phyloP scores from a whole-genome alignment of 2,888 invertebrate genomes.

The Acronicta aceris region DNA sequence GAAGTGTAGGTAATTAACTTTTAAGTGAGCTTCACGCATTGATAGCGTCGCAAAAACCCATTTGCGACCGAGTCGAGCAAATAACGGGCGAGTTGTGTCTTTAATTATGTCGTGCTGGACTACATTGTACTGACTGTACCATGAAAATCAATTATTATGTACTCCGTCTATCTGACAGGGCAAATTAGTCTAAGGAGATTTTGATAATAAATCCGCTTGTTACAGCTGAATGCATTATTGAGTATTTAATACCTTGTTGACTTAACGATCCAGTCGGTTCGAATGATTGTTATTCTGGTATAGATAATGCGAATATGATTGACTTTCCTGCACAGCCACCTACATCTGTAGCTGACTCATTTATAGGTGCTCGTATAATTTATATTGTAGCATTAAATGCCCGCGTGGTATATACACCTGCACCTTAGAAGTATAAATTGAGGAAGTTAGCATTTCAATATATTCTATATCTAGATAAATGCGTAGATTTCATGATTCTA shows the following conservation, averaged over 20 bases:
- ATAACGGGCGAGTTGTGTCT: constrained; percentile 46
- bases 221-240: constrained; percentile 50
- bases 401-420: constrained; percentile 31
- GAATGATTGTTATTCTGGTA: constrained; percentile 40
- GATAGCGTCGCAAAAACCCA: constrained; percentile 58
- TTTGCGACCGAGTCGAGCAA: constrained; percentile 46
- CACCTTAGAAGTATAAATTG: constrained; percentile 22
- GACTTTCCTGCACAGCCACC: constrained; percentile 32
- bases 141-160: constrained; percentile 55
- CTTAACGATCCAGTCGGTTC: constrained; percentile 32
- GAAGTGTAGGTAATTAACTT: constrained; percentile 64
- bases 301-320: constrained; percentile 46
- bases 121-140: constrained; percentile 48
- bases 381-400: constrained; percentile 25
- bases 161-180: constrained; percentile 43
- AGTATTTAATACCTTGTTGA: constrained; percentile 46
- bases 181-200: constrained; percentile 50
- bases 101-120: constrained; percentile 51
- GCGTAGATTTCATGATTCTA: constrained; percentile 10
- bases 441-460: constrained; percentile 35
- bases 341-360: constrained; percentile 44
- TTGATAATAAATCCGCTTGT: constrained; percentile 48
- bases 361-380: constrained; percentile 38
- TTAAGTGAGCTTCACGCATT: constrained; percentile 62
- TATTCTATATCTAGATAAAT: neutral